Base-by-base conservation (phyloP, 2,888 invertebrate species). In the Apoderus coryli region DNA sequence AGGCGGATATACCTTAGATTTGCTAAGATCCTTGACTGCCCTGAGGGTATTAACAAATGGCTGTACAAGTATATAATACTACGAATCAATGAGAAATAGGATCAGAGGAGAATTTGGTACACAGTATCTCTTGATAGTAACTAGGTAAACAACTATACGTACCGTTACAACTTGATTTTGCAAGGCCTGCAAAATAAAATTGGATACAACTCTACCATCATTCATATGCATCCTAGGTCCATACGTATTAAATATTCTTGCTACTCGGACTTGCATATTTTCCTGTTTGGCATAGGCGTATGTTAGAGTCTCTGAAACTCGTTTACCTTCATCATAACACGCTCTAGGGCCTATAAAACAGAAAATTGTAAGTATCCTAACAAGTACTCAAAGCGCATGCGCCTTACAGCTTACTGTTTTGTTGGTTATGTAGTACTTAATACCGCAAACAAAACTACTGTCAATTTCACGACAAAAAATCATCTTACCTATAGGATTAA, bases 201-300 rank as follows among this genome's bases (percentile, higher is more conserved):
- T 99, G 9, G 95, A 95, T 2, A 98, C 96, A 1, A 98, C 95
- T 22, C 98, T 68, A 2, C 98, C 98, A 57, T 98, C 98, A 40
- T 93, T 89, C 71, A 90, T 89, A 51, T 95, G 95, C 98, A 98
- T 98, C 45, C 98, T 63, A 1, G 98, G 98, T 0, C 98, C 98
- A 53, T 90, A 98, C 0, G 98, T 98, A 57, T 98, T 98, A 59
- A 98, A 98, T 45, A 99, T 99, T 40, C 98, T 68, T 2, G 98
- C 98, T 5, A 98, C 93, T 29, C 96, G 67, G 1, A 99, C 90
- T 25, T 84, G 72, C 14, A 98, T 85, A 27, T 84, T 82, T 56
- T 98, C 96, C 66, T 96, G 95, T 52, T 93, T 90, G 10, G 88
- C 84, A 58, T 99, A 99, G 0, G 98, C 92, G 57, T 93, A 95